Percentiles rank a stretch among this genome's conserved stretches.
These are phyloP conservation scores for Pseudonaja textilis DNA, from an alignment of 2,113 vertebrate species.

Conservation along the genomic window DNA sequence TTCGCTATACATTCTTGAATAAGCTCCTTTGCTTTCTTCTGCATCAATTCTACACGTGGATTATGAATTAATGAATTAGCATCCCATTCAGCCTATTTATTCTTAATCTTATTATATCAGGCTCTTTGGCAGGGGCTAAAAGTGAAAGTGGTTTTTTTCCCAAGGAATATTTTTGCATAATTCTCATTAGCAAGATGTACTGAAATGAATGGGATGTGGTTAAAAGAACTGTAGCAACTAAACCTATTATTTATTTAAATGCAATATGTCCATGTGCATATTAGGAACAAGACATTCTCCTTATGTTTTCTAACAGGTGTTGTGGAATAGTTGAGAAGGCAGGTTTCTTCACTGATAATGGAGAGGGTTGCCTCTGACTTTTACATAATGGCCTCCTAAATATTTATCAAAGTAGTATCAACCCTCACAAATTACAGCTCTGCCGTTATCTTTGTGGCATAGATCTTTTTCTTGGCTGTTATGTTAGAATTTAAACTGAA, in stretches of 20 bases:
- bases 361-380: not conserved
- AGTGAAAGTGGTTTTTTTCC: not conserved
- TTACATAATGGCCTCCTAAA: not conserved
- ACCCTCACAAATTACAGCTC: not conserved
- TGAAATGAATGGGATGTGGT: not conserved
- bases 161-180: not conserved
- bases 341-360: not conserved
- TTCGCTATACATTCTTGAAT: not conserved
- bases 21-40: not conserved
- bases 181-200: not conserved
- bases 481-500: conserved; percentile 44
- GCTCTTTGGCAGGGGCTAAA: not conserved
- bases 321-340: not conserved
- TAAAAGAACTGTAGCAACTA: not conserved
- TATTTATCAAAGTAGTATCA: not conserved
- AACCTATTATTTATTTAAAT: not conserved
- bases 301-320: not conserved
- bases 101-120: not conserved
- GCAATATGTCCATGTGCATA: not conserved
- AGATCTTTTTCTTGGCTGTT: conserved; percentile 28
- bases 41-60: not conserved
- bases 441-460: conserved; percentile 23
- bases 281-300: not conserved
- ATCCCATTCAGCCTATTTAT: not conserved
- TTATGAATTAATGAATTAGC: not conserved